Evolutionary conservation across 1,140 invertebrate species (phyloP).

Genomic region (Lordiphosa mommai): DNA sequence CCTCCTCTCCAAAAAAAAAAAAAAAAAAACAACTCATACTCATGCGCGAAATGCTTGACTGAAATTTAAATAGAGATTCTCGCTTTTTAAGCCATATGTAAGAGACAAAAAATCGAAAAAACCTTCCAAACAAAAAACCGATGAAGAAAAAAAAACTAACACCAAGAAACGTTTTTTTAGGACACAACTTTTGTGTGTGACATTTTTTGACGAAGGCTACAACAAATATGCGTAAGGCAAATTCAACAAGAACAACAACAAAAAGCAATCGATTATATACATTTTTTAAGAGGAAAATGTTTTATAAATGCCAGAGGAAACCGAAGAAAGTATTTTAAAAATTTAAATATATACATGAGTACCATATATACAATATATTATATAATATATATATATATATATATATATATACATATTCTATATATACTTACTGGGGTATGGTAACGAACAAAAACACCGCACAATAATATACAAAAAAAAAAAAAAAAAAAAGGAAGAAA

Average conservation of each 20-base stretch:
- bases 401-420: conserved; percentile 65
- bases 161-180: conserved; percentile 59
- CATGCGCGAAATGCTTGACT: conserved; percentile 66
- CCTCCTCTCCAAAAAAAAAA: conserved; percentile 10
- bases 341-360: conserved; percentile 76
- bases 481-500: conserved; percentile 13
- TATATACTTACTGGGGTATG: conserved; percentile 68
- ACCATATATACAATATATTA: conserved; percentile 61
- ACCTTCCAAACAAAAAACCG: conserved; percentile 51
- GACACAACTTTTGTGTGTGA: conserved; percentile 47
- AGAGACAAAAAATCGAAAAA: conserved; percentile 24
- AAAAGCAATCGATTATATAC: conserved; percentile 75
- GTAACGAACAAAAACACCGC: conserved; percentile 76
- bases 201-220: neutral
- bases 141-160: conserved; percentile 26
- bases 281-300: conserved; percentile 72
- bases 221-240: conserved; percentile 14
- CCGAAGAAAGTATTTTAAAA: conserved; percentile 74
- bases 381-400: conserved; percentile 52
- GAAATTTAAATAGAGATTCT: conserved; percentile 45
- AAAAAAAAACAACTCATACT: conserved; percentile 21
- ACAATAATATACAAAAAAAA: conserved; percentile 73
- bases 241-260: conserved; percentile 43
- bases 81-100: conserved; percentile 59
- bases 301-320: conserved; percentile 62